Evolutionary conservation across 2,113 vertebrate species (phyloP).

Genomic region (Ptilonorhynchus violaceus): DNA sequence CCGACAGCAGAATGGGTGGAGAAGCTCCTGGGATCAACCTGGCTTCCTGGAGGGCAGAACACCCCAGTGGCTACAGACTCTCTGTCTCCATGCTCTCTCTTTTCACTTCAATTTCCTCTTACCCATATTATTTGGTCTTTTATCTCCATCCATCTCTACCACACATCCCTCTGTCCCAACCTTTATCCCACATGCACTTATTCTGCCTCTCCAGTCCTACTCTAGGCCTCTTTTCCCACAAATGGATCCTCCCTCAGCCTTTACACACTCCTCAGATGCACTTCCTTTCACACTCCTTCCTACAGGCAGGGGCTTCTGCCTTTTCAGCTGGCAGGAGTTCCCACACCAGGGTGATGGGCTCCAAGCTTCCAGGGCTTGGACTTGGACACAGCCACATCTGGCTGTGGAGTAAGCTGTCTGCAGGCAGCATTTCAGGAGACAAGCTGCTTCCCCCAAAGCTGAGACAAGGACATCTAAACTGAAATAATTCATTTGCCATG

Average conservation of each 20-base stretch:
- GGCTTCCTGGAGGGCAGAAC: neutral
- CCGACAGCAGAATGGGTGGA: neutral
- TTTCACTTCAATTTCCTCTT: neutral
- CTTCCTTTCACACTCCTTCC: neutral
- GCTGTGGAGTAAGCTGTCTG: neutral
- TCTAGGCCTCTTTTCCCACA: neutral
- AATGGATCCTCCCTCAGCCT: neutral
- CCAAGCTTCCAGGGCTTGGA: neutral
- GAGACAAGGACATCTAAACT: neutral
- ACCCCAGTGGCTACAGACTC: neutral
- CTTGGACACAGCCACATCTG: neutral
- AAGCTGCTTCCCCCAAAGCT: neutral
- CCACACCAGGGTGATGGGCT: neutral
- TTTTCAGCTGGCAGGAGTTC: neutral
- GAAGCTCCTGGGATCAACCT: neutral
- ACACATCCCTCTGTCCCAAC: fast-evolving
- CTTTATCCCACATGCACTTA: neutral
- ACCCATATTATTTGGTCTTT: neutral
- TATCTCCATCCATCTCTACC: neutral
- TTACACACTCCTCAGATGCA: neutral
- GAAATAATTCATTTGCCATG: neutral
- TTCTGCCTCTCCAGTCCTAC: neutral
- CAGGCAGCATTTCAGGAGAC: neutral
- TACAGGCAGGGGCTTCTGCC: neutral
- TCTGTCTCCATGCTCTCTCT: neutral